Evolutionary conservation across 2,888 invertebrate genomes (phyloP).

Genomic region (Erebia epiphron): DNA sequence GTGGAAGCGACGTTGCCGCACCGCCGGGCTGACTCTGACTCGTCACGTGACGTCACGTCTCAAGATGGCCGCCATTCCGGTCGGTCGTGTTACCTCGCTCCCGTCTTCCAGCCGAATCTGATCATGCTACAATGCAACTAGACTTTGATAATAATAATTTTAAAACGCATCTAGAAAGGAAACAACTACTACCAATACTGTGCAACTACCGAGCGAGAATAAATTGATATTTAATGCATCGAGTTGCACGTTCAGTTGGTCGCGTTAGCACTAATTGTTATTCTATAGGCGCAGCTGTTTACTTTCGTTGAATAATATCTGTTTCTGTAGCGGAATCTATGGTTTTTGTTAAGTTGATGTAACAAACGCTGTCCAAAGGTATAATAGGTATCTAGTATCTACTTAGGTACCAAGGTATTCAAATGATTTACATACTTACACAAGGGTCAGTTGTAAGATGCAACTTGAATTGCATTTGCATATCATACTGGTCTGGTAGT

Average conservation of each 20-base stretch:
- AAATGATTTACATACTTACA: too few species aligned
- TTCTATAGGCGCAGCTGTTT: slow-evolving; percentile 76
- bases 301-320: slow-evolving; percentile 77
- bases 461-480: too few species aligned
- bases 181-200: too few species aligned
- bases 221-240: slow-evolving; percentile 79
- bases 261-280: slow-evolving; percentile 73
- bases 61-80: slow-evolving; percentile 81
- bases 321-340: slow-evolving; percentile 60
- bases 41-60: slow-evolving; percentile 83
- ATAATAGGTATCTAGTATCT: too few species aligned
- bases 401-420: too few species aligned
- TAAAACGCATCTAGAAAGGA: slow-evolving; percentile 78
- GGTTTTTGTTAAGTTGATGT: slow-evolving; percentile 29
- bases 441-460: too few species aligned
- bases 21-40: slow-evolving; percentile 78
- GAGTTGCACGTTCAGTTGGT: slow-evolving; percentile 62
- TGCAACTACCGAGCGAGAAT: slow-evolving; percentile 66
- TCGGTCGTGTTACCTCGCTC: slow-evolving; percentile 68
- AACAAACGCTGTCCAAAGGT: too few species aligned
- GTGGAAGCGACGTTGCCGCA: slow-evolving; percentile 72
- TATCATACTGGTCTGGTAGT: too few species aligned
- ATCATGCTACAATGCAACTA: slow-evolving; percentile 54
- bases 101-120: slow-evolving; percentile 75
- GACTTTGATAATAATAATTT: slow-evolving; percentile 65